Conservation (phyloP, 2,888 invertebrate genomes). For the Eristalinus aeneus region DNA sequence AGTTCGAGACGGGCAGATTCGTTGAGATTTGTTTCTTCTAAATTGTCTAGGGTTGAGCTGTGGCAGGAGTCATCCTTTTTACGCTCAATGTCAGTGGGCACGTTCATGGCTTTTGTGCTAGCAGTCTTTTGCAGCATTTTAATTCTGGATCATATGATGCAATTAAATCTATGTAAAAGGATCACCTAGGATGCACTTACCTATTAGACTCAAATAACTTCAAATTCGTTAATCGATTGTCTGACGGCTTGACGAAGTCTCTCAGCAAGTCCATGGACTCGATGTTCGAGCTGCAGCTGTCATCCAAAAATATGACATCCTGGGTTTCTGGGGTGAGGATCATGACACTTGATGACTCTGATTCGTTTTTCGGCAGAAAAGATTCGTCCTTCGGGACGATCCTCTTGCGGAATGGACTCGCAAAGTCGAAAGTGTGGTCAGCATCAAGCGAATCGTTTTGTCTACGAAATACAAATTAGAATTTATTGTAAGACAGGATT, state of each 20-base stretch:
- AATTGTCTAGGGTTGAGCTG: constrained; percentile 12
- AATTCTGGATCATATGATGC: constrained; percentile 25
- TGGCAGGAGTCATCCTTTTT: constrained; percentile 71
- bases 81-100: background rate
- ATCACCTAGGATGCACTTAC: constrained; percentile 1
- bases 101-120: background rate
- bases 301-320: constrained; percentile 78
- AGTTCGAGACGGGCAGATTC: background rate
- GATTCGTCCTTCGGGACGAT: background rate
- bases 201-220: constrained; percentile 73
- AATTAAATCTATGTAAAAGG: too few species aligned
- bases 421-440: background rate
- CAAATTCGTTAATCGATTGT: constrained; percentile 71
- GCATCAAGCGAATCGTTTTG: background rate
- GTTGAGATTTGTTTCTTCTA: background rate
- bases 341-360: constrained; percentile 74
- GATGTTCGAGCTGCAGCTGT: constrained; percentile 71
- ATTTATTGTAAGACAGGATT: background rate
- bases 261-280: constrained; percentile 75
- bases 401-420: background rate
- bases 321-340: constrained; percentile 77
- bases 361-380: background rate
- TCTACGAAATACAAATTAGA: background rate
- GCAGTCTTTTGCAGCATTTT: constrained; percentile 56
- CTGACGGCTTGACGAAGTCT: constrained; percentile 68